Evolutionary conservation across 2,113 vertebrate species (phyloP).

Genomic region (Ictalurus punctatus): DNA sequence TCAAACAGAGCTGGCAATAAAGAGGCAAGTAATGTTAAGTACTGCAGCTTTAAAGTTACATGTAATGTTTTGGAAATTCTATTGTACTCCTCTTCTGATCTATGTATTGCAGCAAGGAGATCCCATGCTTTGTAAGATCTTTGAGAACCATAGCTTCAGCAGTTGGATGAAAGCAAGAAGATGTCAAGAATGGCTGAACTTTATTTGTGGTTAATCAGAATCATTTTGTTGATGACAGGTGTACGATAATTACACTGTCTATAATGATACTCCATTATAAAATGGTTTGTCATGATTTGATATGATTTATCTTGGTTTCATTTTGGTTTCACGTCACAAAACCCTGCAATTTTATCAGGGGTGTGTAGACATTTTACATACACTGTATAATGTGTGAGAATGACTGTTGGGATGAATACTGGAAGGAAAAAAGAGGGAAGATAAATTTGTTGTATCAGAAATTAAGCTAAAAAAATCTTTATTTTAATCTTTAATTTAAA

Average conservation of each 20-base stretch:
- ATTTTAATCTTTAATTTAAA: neutral
- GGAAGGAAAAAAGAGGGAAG: neutral
- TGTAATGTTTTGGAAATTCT: slow-evolving; percentile 1
- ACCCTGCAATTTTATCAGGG: no score
- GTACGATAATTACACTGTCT: neutral
- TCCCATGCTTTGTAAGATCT: neutral
- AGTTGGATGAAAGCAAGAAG: neutral
- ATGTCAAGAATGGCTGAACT: neutral
- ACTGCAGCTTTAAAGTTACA: neutral
- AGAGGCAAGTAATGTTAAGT: no score
- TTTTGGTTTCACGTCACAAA: no score
- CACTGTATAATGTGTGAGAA: neutral
- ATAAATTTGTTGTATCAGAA: neutral
- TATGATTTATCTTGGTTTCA: neutral
- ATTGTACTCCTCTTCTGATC: neutral
- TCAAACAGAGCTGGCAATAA: no score
- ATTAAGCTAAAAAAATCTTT: neutral
- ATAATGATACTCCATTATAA: neutral
- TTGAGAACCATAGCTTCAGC: neutral
- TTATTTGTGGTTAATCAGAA: neutral
- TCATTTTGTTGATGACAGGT: neutral
- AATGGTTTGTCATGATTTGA: neutral
- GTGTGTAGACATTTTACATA: no score
- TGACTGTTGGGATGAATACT: neutral
- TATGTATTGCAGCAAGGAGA: neutral